Percentiles rank a stretch among this genome's conserved stretches.
These are phyloP conservation scores for Eumerus sabulonum DNA, from an alignment of 2,888 invertebrate species.

Conservation along the genomic window DNA sequence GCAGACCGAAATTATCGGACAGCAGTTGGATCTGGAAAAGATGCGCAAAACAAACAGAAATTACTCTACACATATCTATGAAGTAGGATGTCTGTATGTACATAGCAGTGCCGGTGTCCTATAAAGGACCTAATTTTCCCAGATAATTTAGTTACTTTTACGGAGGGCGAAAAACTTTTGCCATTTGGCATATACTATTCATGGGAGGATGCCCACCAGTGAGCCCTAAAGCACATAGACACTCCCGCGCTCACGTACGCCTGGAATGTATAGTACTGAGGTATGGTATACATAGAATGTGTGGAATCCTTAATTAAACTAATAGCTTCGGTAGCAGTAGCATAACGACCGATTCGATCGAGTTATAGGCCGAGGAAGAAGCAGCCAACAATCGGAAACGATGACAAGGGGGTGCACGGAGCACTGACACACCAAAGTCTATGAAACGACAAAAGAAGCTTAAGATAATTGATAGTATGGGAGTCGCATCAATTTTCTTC, in stretches of 20 bases:
- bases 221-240: constrained; percentile 24
- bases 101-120: constrained; percentile 17
- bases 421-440: constrained; percentile 48
- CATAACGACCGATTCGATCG: too few relatives aligned
- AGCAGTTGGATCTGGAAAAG: constrained; percentile 81
- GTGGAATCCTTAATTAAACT: constrained; percentile 69
- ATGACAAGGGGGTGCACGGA: not conserved
- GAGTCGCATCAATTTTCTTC: constrained; percentile 37
- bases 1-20: constrained; percentile 82
- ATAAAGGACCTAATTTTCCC: constrained; percentile 55
- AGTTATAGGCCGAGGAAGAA: too few relatives aligned
- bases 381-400: not conserved
- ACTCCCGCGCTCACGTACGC: not conserved
- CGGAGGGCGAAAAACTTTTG: constrained; percentile 40
- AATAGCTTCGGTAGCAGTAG: constrained; percentile 48
- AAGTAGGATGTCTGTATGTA: constrained; percentile 22
- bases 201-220: constrained; percentile 44
- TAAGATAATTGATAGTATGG: constrained; percentile 68
- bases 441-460: constrained; percentile 67
- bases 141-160: constrained; percentile 60
- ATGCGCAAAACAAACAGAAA: constrained; percentile 8
- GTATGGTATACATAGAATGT: constrained; percentile 38
- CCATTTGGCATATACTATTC: constrained; percentile 49
- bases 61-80: too few relatives aligned
- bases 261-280: constrained; percentile 50